Base-by-base conservation (phyloP, 2,113 vertebrate genomes). In the Periophthalmodon schlosseri region DNA sequence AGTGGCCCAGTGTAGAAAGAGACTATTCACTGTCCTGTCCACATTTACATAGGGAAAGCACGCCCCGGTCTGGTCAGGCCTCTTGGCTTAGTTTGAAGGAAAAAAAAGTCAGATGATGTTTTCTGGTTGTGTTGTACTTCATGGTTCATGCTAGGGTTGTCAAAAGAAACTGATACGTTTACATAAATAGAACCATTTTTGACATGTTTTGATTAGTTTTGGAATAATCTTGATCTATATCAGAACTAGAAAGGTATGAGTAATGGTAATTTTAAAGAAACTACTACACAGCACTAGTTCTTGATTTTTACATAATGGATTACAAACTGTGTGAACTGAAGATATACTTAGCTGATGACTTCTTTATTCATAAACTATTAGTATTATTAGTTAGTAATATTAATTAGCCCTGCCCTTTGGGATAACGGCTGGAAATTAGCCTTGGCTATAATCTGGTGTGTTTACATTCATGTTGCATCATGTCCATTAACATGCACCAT, bases 1-100 rank as follows among this genome's bases (percentile, higher is more conserved):
- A 73, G 69, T 34, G 54, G 68, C 47, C 36, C 67, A 47, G 84
- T 78, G 81, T 77, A 75, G 39, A 57, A 0, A 46, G 67, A 56
- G 50, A 73, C 49, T 58, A n/a, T 24, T 70, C 36, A 65, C 58
- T 73, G 39, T 76, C 8, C 68, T 72, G 70, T 63, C 69, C 24
- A 3, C 54, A 49, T 63, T 63, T 63, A 4, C 54, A 18, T 56
- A 56, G 36, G 14, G 65, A 69, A 71, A 68, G 0, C 39, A 64
- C 65, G 49, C 49, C 52, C 3, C 16, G 9, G 9, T 65, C 8
- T 65, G 8, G 63, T 65, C 34, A 2, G 63, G 34, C 2, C 23
- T 0, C n/a, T 54, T 5, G 1, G 64, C 47, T 66, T 68, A 15
- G 4, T 60, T 28, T 0, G 0, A 69, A 63, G 4, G 34, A 65